Conservation (phyloP, 2,888 invertebrate species). For the Lymantria monacha region DNA sequence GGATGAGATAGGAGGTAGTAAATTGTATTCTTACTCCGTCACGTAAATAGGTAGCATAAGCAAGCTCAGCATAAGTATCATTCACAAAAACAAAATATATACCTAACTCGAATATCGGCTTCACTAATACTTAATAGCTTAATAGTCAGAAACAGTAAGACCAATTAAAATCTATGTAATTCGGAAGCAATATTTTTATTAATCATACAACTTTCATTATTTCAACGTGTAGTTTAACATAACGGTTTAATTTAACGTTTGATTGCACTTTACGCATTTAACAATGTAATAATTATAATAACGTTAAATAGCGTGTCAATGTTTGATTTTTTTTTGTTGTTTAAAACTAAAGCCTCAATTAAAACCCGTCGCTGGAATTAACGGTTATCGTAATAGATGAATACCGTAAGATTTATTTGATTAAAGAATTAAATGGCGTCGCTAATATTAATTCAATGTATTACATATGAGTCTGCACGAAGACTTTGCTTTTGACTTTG, state of each 20-base stretch:
- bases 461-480: too few relatives aligned
- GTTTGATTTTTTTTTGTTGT: conserved; percentile 9
- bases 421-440: conserved; percentile 1
- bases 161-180: not conserved
- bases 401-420: conserved; percentile 4
- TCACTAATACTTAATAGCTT: too few relatives aligned
- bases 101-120: too few relatives aligned
- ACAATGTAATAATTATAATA: conserved; percentile 7
- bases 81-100: too few relatives aligned
- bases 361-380: not conserved
- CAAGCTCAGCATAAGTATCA: too few relatives aligned
- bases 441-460: too few relatives aligned
- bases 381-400: not conserved
- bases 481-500: too few relatives aligned
- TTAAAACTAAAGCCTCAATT: not conserved
- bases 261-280: not conserved
- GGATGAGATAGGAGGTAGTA: too few relatives aligned
- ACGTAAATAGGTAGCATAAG: too few relatives aligned
- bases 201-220: not conserved
- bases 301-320: conserved; percentile 16
- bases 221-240: not conserved
- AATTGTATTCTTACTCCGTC: too few relatives aligned
- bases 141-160: too few relatives aligned
- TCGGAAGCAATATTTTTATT: not conserved
- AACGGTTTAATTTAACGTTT: not conserved